A percentile compares a stretch with the other conserved stretches of the same genome.
These are phyloP conservation scores for Ladona fulva DNA, from an alignment of 1,140 invertebrate species.

Conservation along the genomic window DNA sequence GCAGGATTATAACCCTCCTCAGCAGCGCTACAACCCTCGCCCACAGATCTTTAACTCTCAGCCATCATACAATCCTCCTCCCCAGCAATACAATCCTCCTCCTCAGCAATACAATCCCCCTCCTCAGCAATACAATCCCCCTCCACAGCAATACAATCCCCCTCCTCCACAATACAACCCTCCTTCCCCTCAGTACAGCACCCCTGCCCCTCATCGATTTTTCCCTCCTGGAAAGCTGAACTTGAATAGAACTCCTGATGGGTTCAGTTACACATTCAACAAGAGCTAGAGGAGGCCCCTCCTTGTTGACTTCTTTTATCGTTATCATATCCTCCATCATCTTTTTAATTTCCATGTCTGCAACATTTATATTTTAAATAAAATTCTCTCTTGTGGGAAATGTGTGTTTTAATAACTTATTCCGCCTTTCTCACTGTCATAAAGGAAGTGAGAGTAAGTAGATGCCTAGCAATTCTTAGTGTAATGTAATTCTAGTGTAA, in stretches of 20 bases:
- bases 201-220: conserved; percentile 57
- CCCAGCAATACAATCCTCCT: no score
- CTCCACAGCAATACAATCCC: no score
- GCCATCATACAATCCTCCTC: conserved; percentile 6
- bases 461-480: no score
- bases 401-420: no score
- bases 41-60: conserved; percentile 28
- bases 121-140: conserved; percentile 30
- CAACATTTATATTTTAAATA: no score
- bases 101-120: conserved; percentile 23
- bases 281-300: conserved; percentile 40
- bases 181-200: conserved; percentile 29
- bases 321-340: no score
- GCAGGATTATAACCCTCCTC: conserved; percentile 27
- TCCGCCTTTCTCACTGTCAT: no score
- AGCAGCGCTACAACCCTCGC: conserved; percentile 39
- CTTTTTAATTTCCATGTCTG: no score
- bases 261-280: conserved; percentile 72
- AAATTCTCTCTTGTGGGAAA: no score
- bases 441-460: no score
- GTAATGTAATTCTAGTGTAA: no score
- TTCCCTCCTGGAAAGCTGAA: conserved; percentile 72
- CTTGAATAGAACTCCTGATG: conserved; percentile 73
- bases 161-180: conserved; percentile 22
- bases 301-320: no score